phyloP scores from a whole-genome alignment of 2,797 vertebrate species.

The Micrastur ruficollis region DNA sequence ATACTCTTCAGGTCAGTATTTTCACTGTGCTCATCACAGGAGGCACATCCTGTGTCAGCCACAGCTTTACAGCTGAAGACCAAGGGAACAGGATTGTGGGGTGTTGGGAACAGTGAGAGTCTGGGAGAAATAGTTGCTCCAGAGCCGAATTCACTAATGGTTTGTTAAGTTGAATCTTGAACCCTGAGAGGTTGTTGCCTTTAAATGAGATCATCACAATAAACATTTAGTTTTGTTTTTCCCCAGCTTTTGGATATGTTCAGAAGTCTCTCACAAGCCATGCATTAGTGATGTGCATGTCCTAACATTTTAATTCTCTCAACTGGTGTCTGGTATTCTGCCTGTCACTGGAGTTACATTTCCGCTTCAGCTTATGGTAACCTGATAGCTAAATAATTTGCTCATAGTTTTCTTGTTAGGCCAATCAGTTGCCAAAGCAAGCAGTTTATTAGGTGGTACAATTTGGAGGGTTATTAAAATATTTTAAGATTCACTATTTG shows the following conservation, averaged over 20 bases:
- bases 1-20: not conserved
- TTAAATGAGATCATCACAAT: not conserved
- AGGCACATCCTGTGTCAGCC: not conserved
- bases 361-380: not conserved
- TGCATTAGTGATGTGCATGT: not conserved
- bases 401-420: not conserved
- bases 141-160: not conserved
- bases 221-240: slow-evolving; percentile 6
- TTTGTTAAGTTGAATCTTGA: not conserved
- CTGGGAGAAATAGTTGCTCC: not conserved
- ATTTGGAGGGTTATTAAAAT: not conserved
- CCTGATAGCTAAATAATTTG: not conserved
- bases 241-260: not conserved
- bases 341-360: not conserved
- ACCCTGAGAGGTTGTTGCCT: not conserved
- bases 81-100: not conserved
- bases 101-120: not conserved
- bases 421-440: not conserved
- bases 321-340: not conserved
- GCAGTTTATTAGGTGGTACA: not conserved
- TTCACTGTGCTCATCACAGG: not conserved
- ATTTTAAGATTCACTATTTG: not conserved
- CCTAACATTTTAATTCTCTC: not conserved
- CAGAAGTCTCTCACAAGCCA: not conserved
- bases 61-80: not conserved